phyloP scores from a whole-genome alignment of 1,140 invertebrate genomes.

The Trachymyrmex septentrionalis region DNA sequence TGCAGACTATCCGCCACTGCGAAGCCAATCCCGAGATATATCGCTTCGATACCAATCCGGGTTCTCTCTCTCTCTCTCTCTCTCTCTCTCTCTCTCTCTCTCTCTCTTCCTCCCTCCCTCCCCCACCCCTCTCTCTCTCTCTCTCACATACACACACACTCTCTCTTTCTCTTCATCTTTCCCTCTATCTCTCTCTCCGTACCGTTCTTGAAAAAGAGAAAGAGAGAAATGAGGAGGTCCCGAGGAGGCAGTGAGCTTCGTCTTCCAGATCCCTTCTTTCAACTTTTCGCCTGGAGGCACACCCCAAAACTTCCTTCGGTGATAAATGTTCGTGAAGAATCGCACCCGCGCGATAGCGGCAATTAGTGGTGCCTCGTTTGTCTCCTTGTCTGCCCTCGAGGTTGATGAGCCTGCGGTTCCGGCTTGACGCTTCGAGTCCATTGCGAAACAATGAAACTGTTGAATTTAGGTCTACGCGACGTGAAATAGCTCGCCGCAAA shows the following conservation, averaged over 20 bases:
- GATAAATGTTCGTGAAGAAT: slow-evolving; percentile 77
- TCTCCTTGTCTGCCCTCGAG: slow-evolving; percentile 69
- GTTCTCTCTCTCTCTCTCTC: slow-evolving; percentile 36
- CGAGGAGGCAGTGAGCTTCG: slow-evolving; percentile 60
- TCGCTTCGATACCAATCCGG: slow-evolving; percentile 83
- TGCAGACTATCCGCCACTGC: slow-evolving; percentile 82
- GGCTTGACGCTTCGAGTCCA: slow-evolving; percentile 40
- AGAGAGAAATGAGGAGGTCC: slow-evolving; percentile 59
- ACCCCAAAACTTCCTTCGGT: slow-evolving; percentile 67
- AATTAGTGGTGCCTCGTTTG: slow-evolving; percentile 77
- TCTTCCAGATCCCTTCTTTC: slow-evolving; percentile 77
- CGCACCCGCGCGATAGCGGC: slow-evolving; percentile 73
- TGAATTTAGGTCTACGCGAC: slow-evolving; percentile 23
- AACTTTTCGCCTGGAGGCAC: slow-evolving; percentile 73
- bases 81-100: slow-evolving; percentile 38
- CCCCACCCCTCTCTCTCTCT: slow-evolving; percentile 1
- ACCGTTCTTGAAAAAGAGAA: slow-evolving; percentile 42
- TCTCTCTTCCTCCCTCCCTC: slow-evolving; percentile 4
- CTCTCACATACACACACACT: no score
- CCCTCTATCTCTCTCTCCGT: neutral
- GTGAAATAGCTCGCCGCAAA: neutral
- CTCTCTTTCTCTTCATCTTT: slow-evolving; percentile 33
- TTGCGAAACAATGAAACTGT: slow-evolving; percentile 53
- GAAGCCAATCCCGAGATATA: slow-evolving; percentile 85
- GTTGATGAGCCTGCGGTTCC: slow-evolving; percentile 69